Evolutionary conservation across 1,140 invertebrate genomes (phyloP).

Genomic region (Amyelois transitella): DNA sequence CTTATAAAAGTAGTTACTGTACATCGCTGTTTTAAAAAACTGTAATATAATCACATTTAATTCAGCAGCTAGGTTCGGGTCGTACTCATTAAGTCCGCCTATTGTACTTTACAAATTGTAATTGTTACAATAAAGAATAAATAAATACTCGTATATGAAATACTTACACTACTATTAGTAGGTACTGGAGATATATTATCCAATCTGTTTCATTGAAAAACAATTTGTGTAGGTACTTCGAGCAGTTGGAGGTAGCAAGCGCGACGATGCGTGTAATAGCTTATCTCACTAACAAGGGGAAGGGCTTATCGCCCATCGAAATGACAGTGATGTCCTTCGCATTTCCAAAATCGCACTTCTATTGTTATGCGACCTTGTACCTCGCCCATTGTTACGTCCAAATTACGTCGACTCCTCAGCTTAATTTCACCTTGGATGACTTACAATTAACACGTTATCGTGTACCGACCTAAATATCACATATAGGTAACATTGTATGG

Average conservation of each 20-base stretch:
- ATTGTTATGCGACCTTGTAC: slow-evolving; percentile 50
- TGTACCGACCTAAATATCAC: too few species aligned
- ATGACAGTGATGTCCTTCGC: slow-evolving; percentile 47
- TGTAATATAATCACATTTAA: too few species aligned
- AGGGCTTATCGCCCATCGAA: slow-evolving; percentile 45
- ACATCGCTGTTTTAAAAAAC: too few species aligned
- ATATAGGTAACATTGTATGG: too few species aligned
- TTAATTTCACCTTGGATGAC: slow-evolving; percentile 57
- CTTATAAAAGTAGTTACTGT: too few species aligned
- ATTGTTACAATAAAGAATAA: too few species aligned
- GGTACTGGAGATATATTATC: too few species aligned
- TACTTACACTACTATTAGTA: too few species aligned
- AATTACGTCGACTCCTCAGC: slow-evolving; percentile 42
- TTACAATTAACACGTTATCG: slow-evolving; percentile 34
- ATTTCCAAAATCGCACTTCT: slow-evolving; percentile 58
- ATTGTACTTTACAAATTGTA: too few species aligned
- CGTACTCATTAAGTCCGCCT: too few species aligned
- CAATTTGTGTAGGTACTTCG: background rate
- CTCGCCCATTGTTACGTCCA: slow-evolving; percentile 41
- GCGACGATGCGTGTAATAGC: slow-evolving; percentile 42
- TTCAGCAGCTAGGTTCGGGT: too few species aligned
- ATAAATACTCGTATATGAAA: too few species aligned
- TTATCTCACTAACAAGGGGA: slow-evolving; percentile 42
- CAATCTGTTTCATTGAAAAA: background rate
- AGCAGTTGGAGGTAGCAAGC: background rate